A percentile compares a stretch with the other conserved stretches of the same genome.
phyloP scores from a whole-genome alignment of 2,797 vertebrate species.

The Aeoliscus strigatus region DNA sequence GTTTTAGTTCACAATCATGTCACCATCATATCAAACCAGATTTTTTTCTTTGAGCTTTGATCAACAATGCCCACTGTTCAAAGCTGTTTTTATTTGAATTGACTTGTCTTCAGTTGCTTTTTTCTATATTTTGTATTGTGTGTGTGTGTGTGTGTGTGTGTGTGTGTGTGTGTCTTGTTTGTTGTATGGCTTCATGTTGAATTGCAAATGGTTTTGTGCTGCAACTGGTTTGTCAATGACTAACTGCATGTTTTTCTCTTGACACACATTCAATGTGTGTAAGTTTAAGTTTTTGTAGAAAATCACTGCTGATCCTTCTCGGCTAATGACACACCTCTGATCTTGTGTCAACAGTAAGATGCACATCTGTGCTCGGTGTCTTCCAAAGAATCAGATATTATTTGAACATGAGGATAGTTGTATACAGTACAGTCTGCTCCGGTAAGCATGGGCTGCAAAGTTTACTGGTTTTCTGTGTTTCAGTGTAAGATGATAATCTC shows the following conservation, averaged over 20 bases:
- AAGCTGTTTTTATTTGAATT: no score
- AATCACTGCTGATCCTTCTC: not conserved
- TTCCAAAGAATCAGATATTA: conserved; percentile 14
- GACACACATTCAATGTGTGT: conserved; percentile 39
- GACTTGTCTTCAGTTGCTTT: no score
- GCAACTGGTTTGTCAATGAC: conserved; percentile 27
- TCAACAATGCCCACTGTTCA: no score
- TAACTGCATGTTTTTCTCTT: conserved; percentile 59
- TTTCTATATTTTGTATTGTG: no score
- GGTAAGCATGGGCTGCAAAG: not conserved
- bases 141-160: not conserved
- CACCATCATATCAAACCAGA: no score
- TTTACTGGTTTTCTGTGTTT: not conserved
- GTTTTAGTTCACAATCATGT: no score
- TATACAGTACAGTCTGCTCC: conserved; percentile 1
- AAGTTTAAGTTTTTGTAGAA: conserved; percentile 23
- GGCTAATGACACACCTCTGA: not conserved
- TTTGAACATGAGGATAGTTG: not conserved
- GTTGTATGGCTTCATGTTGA: conserved; percentile 25
- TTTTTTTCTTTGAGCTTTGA: no score
- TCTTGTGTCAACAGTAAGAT: not conserved
- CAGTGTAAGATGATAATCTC: not conserved
- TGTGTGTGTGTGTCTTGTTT: not conserved
- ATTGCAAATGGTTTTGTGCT: conserved; percentile 16
- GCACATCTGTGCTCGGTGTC: conserved; percentile 1